phyloP scores from a whole-genome alignment of 1,140 invertebrate genomes.

The Drosophila tristis region DNA sequence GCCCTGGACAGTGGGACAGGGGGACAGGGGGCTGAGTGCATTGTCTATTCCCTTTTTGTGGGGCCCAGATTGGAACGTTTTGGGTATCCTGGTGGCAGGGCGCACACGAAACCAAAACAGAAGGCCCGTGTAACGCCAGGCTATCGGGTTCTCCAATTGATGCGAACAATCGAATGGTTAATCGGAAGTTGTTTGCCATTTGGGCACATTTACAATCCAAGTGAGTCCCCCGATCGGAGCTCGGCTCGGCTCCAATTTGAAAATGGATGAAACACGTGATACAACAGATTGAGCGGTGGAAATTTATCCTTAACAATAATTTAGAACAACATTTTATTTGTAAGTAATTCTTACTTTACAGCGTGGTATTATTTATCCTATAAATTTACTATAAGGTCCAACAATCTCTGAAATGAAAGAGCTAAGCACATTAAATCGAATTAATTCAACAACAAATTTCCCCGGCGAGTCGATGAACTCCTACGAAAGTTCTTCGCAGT shows the following conservation, averaged over 20 bases:
- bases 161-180: constrained; percentile 42
- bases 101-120: constrained; percentile 24
- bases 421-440: constrained; percentile 10
- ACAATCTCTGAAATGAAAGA: constrained; percentile 13
- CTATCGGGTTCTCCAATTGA: constrained; percentile 44
- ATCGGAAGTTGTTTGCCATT: constrained; percentile 49
- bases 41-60: constrained; percentile 56
- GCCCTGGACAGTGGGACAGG: neutral
- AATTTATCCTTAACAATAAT: too few species aligned
- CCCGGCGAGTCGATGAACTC: constrained; percentile 34
- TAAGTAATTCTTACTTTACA: too few species aligned
- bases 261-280: neutral
- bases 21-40: constrained; percentile 20
- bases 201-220: constrained; percentile 13
- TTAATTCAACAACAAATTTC: constrained; percentile 34
- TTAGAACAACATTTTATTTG: too few species aligned
- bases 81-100: constrained; percentile 8
- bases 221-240: neutral
- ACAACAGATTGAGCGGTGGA: too few species aligned
- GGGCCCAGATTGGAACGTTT: constrained; percentile 51
- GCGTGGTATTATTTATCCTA: too few species aligned
- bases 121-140: neutral
- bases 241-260: neutral
- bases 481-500: constrained; percentile 47
- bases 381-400: neutral